A percentile compares a stretch with the other conserved stretches of the same genome.
Conservation (phyloP, 2,888 invertebrate genomes). For the Mactromeris polynyma region DNA sequence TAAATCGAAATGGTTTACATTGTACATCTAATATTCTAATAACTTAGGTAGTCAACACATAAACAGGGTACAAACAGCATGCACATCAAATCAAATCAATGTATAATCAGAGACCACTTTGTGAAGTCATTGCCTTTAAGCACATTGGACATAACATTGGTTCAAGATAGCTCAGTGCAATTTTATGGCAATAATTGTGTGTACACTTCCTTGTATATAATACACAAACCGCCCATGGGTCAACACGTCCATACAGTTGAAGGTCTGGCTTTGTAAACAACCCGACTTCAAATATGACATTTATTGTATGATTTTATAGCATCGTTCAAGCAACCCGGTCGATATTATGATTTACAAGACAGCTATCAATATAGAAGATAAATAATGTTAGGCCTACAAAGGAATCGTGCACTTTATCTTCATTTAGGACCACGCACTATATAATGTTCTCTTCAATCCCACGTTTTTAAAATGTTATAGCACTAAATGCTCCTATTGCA, state of each 20-base stretch:
- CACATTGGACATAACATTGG: background rate
- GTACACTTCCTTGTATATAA: background rate
- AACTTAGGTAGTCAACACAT: too few species aligned
- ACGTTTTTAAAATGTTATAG: too few species aligned
- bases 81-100: background rate
- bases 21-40: too few species aligned
- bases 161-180: background rate
- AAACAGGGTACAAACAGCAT: background rate
- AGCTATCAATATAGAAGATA: too few species aligned
- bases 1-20: too few species aligned
- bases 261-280: background rate
- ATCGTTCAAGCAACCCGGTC: background rate
- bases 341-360: too few species aligned
- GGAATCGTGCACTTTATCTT: too few species aligned
- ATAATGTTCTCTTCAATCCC: too few species aligned
- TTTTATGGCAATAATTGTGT: background rate
- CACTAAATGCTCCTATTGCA: too few species aligned
- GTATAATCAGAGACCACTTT: background rate
- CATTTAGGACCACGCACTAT: too few species aligned
- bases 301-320: background rate
- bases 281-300: background rate
- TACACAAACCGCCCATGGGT: constrained; percentile 8
- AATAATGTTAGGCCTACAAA: too few species aligned
- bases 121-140: background rate
- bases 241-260: background rate